These are phyloP conservation scores for Xestia sexstrigata DNA, from an alignment of 2,888 invertebrate genomes.

Conservation along the genomic window DNA sequence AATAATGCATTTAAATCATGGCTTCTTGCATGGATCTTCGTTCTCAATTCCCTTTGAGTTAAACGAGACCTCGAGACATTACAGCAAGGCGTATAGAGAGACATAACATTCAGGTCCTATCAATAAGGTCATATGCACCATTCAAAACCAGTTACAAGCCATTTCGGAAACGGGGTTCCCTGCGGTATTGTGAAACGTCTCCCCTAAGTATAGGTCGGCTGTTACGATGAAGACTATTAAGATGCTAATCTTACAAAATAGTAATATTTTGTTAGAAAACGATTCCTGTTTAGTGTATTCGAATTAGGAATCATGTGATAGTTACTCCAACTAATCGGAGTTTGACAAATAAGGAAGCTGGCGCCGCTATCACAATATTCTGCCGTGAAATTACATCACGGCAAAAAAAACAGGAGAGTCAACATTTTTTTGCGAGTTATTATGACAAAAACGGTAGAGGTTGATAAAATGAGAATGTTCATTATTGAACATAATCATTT, in stretches of 20 bases:
- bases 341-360: not conserved
- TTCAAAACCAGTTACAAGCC: conserved; percentile 19
- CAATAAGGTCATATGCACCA: not conserved
- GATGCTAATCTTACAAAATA: not conserved
- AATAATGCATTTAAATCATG: not conserved
- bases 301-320: not conserved
- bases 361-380: not conserved
- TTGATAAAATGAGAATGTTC: not conserved
- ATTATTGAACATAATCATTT: no score
- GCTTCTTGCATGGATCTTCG: not conserved
- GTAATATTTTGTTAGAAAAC: not conserved
- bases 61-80: not conserved
- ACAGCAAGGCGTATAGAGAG: not conserved
- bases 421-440: not conserved
- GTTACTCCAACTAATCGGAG: not conserved
- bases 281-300: not conserved
- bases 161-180: conserved; percentile 5
- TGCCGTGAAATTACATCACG: not conserved
- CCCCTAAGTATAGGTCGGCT: not conserved
- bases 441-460: not conserved
- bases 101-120: not conserved
- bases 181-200: conserved; percentile 10
- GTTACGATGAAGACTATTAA: no score
- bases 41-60: not conserved
- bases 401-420: not conserved